A percentile compares a stretch with the other conserved stretches of the same genome.
Conservation (phyloP, 2,888 invertebrate species). For the Chaetoderma sp. region DNA sequence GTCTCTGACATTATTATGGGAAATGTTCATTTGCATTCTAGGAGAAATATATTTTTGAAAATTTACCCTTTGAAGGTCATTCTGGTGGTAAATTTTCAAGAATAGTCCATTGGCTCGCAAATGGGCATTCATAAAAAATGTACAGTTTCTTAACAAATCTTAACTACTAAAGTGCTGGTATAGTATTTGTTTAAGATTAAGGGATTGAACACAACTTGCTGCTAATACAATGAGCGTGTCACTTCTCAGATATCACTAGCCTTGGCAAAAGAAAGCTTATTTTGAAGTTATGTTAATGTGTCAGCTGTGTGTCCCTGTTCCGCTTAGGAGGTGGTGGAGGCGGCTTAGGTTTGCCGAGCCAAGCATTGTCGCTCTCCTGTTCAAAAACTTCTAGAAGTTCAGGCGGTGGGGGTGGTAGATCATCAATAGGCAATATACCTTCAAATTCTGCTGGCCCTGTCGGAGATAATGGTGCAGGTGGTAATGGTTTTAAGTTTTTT, state of each 20-base stretch:
- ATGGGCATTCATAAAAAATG: no score
- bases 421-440: conserved; percentile 58
- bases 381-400: conserved; percentile 54
- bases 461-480: conserved; percentile 32
- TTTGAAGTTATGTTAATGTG: conserved; percentile 31
- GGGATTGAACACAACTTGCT: no score
- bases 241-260: not conserved
- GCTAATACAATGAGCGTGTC: no score
- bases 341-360: conserved; percentile 41
- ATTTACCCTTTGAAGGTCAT: no score
- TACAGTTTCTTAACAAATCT: no score
- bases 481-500: not conserved
- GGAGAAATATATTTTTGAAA: no score
- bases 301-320: conserved; percentile 56
- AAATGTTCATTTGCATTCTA: no score
- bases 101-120: no score
- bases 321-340: conserved; percentile 58
- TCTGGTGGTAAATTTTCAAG: no score
- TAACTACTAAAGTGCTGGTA: no score
- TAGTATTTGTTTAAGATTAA: no score
- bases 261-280: not conserved
- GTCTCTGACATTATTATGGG: no score
- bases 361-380: conserved; percentile 1
- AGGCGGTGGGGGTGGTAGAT: conserved; percentile 63
- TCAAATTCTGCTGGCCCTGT: conserved; percentile 44